These are phyloP conservation scores for Psilopogon haemacephalus DNA, from an alignment of 2,113 vertebrate genomes.

Conservation along the genomic window DNA sequence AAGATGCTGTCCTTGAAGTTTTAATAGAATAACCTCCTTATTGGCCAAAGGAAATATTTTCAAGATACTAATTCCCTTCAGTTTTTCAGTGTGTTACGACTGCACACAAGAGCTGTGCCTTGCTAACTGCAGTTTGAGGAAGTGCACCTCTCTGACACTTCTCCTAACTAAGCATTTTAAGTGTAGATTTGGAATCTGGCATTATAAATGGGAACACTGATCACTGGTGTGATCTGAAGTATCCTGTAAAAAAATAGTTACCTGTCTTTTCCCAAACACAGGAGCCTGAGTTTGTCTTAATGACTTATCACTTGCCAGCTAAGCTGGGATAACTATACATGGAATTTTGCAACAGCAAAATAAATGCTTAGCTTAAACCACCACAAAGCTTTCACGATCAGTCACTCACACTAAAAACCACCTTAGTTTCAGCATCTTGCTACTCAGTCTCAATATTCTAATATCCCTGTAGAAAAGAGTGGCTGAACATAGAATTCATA, in stretches of 20 bases:
- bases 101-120: neutral
- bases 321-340: neutral
- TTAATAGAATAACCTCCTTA: constrained; percentile 7
- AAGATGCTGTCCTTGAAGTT: neutral
- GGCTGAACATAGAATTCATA: neutral
- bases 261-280: neutral
- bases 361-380: neutral
- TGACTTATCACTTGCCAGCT: neutral
- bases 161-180: neutral
- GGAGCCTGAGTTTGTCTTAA: neutral
- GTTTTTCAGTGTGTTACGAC: neutral
- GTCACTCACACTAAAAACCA: neutral
- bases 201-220: neutral
- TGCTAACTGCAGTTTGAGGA: neutral
- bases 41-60: neutral
- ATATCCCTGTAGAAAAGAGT: neutral
- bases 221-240: neutral
- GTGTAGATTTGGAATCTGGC: neutral
- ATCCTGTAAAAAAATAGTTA: neutral
- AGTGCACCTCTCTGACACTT: neutral
- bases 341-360: neutral
- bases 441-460: neutral
- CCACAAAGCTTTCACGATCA: neutral
- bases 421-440: neutral
- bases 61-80: neutral